These are phyloP conservation scores for Chironomus tepperi DNA, from an alignment of 1,140 invertebrate species.

Conservation along the genomic window DNA sequence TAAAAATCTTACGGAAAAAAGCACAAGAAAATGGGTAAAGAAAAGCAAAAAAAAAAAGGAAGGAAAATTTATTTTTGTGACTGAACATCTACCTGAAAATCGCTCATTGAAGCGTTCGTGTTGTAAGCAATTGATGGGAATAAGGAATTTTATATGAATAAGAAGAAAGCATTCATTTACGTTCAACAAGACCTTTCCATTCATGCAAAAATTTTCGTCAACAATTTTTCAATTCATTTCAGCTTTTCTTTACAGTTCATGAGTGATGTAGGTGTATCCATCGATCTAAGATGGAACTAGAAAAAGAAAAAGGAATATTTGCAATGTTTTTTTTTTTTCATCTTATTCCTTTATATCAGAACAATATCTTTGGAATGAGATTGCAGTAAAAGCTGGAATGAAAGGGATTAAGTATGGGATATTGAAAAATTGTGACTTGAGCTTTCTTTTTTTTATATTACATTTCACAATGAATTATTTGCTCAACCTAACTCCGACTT, in stretches of 20 bases:
- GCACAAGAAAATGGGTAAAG: not conserved
- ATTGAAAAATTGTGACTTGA: not conserved
- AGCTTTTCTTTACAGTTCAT: conserved; percentile 4
- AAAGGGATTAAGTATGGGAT: not conserved
- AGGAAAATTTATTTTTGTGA: not conserved
- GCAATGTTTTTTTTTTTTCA: not conserved
- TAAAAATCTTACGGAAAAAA: not conserved
- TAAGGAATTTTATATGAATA: not conserved
- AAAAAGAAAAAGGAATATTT: not conserved
- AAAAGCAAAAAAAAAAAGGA: not conserved
- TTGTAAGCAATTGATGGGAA: not conserved
- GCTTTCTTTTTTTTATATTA: not conserved
- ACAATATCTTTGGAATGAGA: not conserved
- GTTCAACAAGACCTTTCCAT: not conserved
- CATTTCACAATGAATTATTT: not conserved
- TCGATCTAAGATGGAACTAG: not conserved
- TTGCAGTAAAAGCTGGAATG: conserved; percentile 6
- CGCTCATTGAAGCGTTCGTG: not conserved
- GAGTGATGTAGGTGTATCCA: not conserved
- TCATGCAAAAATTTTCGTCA: conserved; percentile 13
- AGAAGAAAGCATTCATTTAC: not conserved
- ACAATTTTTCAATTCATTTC: conserved; percentile 10
- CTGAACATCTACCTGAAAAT: not conserved
- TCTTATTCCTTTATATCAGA: not conserved
- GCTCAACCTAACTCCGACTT: too few relatives aligned